Evolutionary conservation across 37 sponge, comb jelly and placozoan genomes (phyloP).

Genomic region (Cliona cf. orientalis): DNA sequence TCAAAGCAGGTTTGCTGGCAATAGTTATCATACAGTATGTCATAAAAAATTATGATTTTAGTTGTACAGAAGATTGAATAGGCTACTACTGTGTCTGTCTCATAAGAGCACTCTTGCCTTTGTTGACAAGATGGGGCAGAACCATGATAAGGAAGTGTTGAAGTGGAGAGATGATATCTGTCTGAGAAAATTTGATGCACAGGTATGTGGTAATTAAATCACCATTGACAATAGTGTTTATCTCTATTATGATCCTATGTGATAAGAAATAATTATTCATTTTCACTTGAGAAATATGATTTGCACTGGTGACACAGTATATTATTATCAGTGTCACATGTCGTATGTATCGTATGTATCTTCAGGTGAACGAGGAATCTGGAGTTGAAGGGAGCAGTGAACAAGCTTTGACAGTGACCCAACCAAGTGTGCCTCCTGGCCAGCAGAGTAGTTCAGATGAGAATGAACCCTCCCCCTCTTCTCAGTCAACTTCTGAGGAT

Average conservation of each 20-base stretch:
- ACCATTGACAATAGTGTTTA: not conserved
- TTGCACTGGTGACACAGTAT: no score
- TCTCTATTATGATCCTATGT: no score
- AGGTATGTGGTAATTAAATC: not conserved
- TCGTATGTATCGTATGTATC: no score
- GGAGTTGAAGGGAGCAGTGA: no score
- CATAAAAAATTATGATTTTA: not conserved
- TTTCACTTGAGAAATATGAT: no score
- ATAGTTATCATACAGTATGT: not conserved
- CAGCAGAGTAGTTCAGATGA: not conserved
- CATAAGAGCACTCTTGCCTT: not conserved
- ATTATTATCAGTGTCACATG: no score
- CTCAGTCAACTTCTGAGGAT: not conserved
- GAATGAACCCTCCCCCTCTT: not conserved
- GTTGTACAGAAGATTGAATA: not conserved
- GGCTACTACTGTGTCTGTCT: not conserved
- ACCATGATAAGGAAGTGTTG: not conserved
- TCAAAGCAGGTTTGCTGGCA: not conserved
- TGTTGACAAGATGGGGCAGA: not conserved
- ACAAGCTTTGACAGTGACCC: not conserved
- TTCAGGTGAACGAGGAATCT: no score
- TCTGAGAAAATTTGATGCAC: not conserved
- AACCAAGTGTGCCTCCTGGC: not conserved
- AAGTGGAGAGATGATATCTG: not conserved
- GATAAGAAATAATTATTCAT: no score